These are phyloP conservation scores for Porites rus DNA, from an alignment of 92 coral and sea anemone species.

Conservation along the genomic window DNA sequence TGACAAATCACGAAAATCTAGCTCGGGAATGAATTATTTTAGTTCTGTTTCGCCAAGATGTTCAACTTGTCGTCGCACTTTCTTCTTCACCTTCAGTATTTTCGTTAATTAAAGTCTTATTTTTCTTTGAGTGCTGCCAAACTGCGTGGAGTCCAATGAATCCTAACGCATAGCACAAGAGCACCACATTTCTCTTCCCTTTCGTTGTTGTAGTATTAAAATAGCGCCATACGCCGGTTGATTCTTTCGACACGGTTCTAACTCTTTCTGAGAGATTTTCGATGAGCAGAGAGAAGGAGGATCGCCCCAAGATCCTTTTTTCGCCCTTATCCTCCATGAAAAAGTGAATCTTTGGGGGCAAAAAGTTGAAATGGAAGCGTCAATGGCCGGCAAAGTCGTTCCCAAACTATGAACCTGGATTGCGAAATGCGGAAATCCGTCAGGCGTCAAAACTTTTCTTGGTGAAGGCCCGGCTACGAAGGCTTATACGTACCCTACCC, in stretches of 20 bases:
- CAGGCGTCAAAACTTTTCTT: neutral
- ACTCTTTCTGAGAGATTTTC: slow-evolving; percentile 39
- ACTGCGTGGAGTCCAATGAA: slow-evolving; percentile 84
- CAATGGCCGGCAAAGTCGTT: neutral
- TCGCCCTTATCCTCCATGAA: slow-evolving; percentile 26
- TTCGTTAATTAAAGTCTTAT: slow-evolving; percentile 23
- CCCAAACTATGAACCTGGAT: neutral
- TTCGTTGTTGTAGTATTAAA: slow-evolving; percentile 72
- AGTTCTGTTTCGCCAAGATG: too few species aligned
- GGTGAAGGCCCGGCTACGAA: slow-evolving; percentile 25
- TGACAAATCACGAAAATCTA: too few species aligned
- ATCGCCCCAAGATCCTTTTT: slow-evolving; percentile 25
- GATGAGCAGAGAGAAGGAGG: slow-evolving; percentile 41
- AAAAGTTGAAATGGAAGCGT: neutral
- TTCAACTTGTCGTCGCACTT: neutral
- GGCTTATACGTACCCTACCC: slow-evolving; percentile 18
- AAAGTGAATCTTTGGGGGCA: neutral
- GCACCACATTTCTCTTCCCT: slow-evolving; percentile 80
- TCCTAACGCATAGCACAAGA: slow-evolving; percentile 68
- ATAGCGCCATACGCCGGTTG: slow-evolving; percentile 48
- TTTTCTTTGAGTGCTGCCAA: slow-evolving; percentile 79
- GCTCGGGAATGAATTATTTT: too few species aligned
- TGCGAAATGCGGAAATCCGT: slow-evolving; percentile 24
- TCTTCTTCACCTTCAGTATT: neutral
- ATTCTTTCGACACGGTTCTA: slow-evolving; percentile 1